A percentile compares a stretch with the other conserved stretches of the same genome.
These are phyloP conservation scores for Bursaphelenchus mucronatus DNA, from an alignment of 1,140 invertebrate species.

Conservation along the genomic window DNA sequence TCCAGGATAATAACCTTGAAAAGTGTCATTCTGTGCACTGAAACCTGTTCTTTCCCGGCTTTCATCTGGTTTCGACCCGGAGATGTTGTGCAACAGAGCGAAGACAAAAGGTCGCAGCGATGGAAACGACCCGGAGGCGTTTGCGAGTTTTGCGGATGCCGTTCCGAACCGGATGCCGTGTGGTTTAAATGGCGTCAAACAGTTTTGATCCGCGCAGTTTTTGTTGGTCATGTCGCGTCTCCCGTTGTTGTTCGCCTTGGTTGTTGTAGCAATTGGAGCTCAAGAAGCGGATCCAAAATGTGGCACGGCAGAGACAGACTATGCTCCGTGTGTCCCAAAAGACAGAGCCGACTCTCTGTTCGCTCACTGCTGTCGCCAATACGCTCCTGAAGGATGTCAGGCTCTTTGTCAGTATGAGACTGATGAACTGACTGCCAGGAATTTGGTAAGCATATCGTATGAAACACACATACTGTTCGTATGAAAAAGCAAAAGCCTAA, in stretches of 20 bases:
- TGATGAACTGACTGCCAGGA: slow-evolving; percentile 44
- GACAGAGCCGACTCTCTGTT: slow-evolving; percentile 42
- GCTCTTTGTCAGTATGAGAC: slow-evolving; percentile 47
- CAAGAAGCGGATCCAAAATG: slow-evolving; percentile 23
- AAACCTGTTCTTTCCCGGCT: too few species aligned
- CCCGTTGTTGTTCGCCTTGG: slow-evolving; percentile 5
- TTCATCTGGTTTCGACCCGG: too few species aligned
- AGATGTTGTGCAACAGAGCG: too few species aligned
- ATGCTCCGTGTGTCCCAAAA: slow-evolving; percentile 38
- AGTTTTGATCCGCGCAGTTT: too few species aligned
- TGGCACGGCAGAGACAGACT: slow-evolving; percentile 26
- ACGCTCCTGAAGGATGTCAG: slow-evolving; percentile 40
- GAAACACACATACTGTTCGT: too few species aligned
- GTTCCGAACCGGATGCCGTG: too few species aligned
- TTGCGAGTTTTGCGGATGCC: too few species aligned
- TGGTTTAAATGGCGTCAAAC: too few species aligned
- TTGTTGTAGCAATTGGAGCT: not conserved
- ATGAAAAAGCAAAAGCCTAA: slow-evolving; percentile 13
- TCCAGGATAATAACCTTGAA: too few species aligned
- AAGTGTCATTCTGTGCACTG: too few species aligned
- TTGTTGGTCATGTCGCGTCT: not conserved
- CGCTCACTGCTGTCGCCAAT: slow-evolving; percentile 35
- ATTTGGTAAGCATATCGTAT: slow-evolving; percentile 31
- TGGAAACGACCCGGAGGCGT: too few species aligned
- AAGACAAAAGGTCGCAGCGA: too few species aligned